A percentile compares a stretch with the other conserved stretches of the same genome.
phyloP scores from a whole-genome alignment of 2,888 invertebrate species.

The Mythimna impura region DNA sequence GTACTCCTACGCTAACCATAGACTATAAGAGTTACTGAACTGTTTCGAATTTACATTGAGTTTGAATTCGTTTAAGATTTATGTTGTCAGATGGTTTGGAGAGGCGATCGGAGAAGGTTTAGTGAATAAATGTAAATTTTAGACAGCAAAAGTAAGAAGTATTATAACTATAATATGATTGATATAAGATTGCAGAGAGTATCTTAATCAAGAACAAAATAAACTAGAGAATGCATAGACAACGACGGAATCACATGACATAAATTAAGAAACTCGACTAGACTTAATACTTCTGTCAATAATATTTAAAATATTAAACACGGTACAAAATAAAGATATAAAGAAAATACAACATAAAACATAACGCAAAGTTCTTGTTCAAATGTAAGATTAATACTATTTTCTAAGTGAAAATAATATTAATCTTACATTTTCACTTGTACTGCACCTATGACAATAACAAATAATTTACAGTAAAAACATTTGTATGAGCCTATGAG shows the following conservation, averaged over 20 bases:
- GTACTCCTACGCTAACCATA: conserved; percentile 50
- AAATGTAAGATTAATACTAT: no score
- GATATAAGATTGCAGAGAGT: no score
- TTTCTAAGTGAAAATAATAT: conserved; percentile 24
- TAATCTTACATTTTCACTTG: conserved; percentile 47
- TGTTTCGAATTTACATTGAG: conserved; percentile 37
- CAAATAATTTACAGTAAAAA: conserved; percentile 58
- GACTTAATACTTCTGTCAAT: no score
- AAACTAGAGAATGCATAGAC: neutral
- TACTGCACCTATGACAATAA: conserved; percentile 53
- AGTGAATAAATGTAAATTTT: neutral
- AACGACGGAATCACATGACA: neutral
- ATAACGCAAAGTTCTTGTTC: neutral
- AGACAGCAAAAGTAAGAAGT: no score
- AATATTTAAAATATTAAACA: no score
- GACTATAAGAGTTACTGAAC: conserved; percentile 36
- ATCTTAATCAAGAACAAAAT: neutral
- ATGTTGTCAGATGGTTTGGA: conserved; percentile 5
- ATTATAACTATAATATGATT: no score
- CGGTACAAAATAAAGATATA: no score
- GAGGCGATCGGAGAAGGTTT: neutral
- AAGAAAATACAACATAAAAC: neutral
- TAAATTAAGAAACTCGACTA: neutral
- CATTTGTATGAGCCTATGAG: conserved; percentile 43
- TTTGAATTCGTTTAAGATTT: conserved; percentile 15